These are phyloP conservation scores for Drosophila pegasa DNA, from an alignment of 2,888 invertebrate genomes.

Conservation along the genomic window DNA sequence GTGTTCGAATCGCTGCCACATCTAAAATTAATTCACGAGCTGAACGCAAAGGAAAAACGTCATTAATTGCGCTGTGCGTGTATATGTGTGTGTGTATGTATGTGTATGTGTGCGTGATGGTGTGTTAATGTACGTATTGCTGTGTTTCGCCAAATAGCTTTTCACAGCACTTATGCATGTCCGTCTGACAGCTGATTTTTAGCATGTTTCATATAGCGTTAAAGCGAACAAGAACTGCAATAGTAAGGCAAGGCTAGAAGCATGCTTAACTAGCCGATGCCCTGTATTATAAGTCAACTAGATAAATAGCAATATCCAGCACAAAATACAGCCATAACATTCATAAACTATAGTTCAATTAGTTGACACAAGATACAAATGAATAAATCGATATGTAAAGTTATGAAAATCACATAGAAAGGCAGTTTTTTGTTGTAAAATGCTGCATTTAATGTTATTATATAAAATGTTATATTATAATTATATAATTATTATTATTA, in stretches of 20 bases:
- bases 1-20: conserved; percentile 14
- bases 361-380: background rate
- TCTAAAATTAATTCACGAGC: conserved; percentile 67
- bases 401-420: background rate
- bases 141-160: conserved; percentile 40
- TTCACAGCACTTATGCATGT: conserved; percentile 34
- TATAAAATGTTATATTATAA: background rate
- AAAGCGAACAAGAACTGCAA: conserved; percentile 2
- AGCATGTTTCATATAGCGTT: conserved; percentile 11
- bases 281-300: background rate
- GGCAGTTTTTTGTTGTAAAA: background rate
- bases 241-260: background rate
- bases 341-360: no score
- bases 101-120: background rate
- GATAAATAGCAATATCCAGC: no score
- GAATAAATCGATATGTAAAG: background rate
- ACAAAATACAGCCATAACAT: no score
- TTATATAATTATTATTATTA: no score
- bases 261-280: background rate
- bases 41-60: conserved; percentile 58
- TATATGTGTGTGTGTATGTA: background rate
- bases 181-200: conserved; percentile 40
- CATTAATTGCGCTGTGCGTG: conserved; percentile 55
- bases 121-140: conserved; percentile 2
- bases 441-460: no score